Percentiles rank a stretch among this genome's conserved stretches.
Conservation (phyloP, 30 jellyfish, hydroid and myxozoan genomes). For the Chrysaora quinquecirrha region DNA sequence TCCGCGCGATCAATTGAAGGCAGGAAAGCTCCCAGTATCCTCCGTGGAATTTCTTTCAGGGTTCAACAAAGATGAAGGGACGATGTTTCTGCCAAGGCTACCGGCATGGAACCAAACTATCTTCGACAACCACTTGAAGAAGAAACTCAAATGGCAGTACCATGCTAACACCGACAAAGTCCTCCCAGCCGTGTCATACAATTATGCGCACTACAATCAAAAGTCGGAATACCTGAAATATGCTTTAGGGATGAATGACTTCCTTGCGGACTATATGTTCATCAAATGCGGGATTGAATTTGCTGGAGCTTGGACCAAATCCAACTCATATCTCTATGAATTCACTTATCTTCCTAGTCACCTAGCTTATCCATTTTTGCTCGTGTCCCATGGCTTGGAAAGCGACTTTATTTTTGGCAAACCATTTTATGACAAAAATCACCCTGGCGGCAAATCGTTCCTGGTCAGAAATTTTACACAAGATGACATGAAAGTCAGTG, state of each 20-base stretch:
- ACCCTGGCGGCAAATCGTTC: not conserved
- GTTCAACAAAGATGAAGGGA: conserved; percentile 44
- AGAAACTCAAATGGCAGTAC: not conserved
- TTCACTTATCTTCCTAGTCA: conserved; percentile 32
- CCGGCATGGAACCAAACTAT: conserved; percentile 9
- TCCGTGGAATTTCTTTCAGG: conserved; percentile 42
- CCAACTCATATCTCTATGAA: conserved; percentile 25
- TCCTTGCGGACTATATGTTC: conserved; percentile 15
- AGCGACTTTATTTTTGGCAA: conserved; percentile 22
- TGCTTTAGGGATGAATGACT: not conserved
- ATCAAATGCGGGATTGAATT: conserved; percentile 6
- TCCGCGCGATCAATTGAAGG: conserved; percentile 19
- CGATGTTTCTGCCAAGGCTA: conserved; percentile 23
- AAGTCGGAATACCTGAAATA: not conserved
- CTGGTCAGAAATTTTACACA: conserved; percentile 19
- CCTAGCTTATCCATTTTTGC: not conserved
- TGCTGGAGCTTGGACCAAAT: conserved; percentile 3
- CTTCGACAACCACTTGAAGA: too few species aligned
- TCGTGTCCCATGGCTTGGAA: conserved; percentile 39
- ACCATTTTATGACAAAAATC: conserved; percentile 2
- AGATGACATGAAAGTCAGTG: conserved; percentile 11
- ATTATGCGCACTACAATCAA: conserved; percentile 4
- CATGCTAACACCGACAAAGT: not conserved
- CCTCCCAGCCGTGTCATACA: not conserved
- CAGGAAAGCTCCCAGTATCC: conserved; percentile 31